These are phyloP conservation scores for Drosophila lacteicornis DNA, from an alignment of 1,140 invertebrate species.

Conservation along the genomic window DNA sequence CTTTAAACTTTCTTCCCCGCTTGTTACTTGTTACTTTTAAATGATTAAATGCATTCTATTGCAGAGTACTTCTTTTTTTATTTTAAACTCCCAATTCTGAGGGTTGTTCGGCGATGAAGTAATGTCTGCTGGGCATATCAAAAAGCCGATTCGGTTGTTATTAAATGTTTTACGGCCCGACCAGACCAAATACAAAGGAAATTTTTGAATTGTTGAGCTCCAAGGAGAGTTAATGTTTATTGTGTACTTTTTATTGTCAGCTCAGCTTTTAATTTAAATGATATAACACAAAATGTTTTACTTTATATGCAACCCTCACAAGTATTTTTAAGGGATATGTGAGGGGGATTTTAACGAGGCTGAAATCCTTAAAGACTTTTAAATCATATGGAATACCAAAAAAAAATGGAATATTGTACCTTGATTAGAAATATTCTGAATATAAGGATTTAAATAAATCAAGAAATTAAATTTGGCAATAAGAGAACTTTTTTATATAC, in stretches of 20 bases:
- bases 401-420: neutral
- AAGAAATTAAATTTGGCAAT: no score
- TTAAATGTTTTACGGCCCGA: slow-evolving; percentile 76
- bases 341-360: slow-evolving; percentile 6
- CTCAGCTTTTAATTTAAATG: slow-evolving; percentile 80
- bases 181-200: slow-evolving; percentile 32
- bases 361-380: neutral
- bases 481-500: no score
- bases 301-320: slow-evolving; percentile 52
- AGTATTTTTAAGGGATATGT: slow-evolving; percentile 16
- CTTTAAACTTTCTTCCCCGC: slow-evolving; percentile 63
- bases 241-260: slow-evolving; percentile 74
- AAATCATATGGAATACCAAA: neutral
- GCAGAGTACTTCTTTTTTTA: slow-evolving; percentile 35
- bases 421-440: neutral
- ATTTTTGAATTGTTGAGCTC: slow-evolving; percentile 64
- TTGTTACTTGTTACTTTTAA: slow-evolving; percentile 64
- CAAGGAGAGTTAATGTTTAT: slow-evolving; percentile 55
- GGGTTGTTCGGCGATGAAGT: slow-evolving; percentile 55
- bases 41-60: slow-evolving; percentile 73
- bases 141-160: slow-evolving; percentile 59
- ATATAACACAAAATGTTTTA: slow-evolving; percentile 62
- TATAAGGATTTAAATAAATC: no score
- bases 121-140: slow-evolving; percentile 56
- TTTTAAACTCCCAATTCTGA: slow-evolving; percentile 46